These are phyloP conservation scores for Anisognathus igniventris DNA, from an alignment of 2,797 vertebrate species.

Conservation along the genomic window DNA sequence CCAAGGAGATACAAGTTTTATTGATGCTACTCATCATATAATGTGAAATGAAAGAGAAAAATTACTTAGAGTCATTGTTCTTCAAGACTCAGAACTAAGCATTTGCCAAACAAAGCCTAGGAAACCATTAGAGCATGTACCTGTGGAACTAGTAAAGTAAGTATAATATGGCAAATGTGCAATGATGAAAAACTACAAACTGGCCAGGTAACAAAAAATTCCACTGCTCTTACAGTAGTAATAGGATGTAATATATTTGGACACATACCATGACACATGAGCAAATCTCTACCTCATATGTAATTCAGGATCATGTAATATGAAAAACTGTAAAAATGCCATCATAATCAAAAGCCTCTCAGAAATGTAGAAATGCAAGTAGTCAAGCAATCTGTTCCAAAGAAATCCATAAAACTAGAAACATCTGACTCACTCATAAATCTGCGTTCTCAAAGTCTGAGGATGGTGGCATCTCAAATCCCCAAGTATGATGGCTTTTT, in stretches of 20 bases:
- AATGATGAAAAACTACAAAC: neutral
- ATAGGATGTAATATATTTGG: neutral
- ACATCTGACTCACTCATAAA: neutral
- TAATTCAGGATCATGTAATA: neutral
- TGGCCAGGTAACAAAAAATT: neutral
- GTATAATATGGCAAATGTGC: neutral
- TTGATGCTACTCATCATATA: neutral
- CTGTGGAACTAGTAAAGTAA: neutral
- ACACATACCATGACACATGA: neutral
- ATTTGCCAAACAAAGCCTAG: neutral
- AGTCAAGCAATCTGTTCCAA: neutral
- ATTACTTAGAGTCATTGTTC: neutral
- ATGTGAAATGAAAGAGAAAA: neutral
- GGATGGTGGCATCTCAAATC: neutral
- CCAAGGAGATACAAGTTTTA: neutral
- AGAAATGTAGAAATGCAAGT: neutral
- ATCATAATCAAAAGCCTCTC: neutral
- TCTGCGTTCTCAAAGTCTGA: neutral
- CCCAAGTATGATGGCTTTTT: neutral
- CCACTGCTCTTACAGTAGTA: neutral
- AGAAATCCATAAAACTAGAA: neutral
- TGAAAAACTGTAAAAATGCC: neutral
- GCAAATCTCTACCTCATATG: neutral
- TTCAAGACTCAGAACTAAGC: neutral
- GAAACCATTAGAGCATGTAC: neutral